Percentiles rank a stretch among this genome's conserved stretches.
phyloP scores from a whole-genome alignment of 2,797 vertebrate genomes.

The Mycteria americana region DNA sequence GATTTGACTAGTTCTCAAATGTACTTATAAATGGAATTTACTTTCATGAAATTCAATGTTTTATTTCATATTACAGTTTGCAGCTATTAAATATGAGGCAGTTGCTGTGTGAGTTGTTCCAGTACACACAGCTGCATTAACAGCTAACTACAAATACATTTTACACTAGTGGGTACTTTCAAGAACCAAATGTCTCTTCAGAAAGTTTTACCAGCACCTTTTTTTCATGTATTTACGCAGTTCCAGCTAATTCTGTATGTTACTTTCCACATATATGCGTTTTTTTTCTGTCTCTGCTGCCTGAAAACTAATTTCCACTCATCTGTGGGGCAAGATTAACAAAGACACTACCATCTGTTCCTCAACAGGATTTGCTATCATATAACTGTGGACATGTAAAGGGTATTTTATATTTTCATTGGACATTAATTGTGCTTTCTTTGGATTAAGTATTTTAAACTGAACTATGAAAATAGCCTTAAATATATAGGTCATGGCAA shows the following conservation, averaged over 20 bases:
- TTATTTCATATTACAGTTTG: conserved; percentile 62
- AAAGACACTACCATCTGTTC: conserved; percentile 52
- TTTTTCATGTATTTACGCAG: conserved; percentile 15
- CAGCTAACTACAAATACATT: conserved; percentile 57
- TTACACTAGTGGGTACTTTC: conserved; percentile 32
- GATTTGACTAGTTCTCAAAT: background rate
- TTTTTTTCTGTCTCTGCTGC: background rate
- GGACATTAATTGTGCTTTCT: conserved; percentile 53
- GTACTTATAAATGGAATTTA: conserved; percentile 15
- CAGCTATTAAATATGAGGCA: conserved; percentile 56
- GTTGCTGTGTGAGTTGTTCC: conserved; percentile 59
- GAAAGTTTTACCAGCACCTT: conserved; percentile 36
- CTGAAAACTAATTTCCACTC: conserved; percentile 51
- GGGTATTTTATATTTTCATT: conserved; percentile 64
- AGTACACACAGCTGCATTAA: conserved; percentile 66
- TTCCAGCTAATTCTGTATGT: background rate
- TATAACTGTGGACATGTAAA: conserved; percentile 47
- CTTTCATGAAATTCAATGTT: conserved; percentile 33
- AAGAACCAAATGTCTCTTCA: conserved; percentile 51
- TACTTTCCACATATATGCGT: conserved; percentile 4
- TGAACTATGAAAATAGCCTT: conserved; percentile 45
- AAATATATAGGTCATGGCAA: conserved; percentile 59
- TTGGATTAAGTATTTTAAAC: conserved; percentile 63
- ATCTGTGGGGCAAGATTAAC: conserved; percentile 47
- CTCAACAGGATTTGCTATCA: conserved; percentile 11